Percentiles rank a stretch among this genome's conserved stretches.
Evolutionary conservation across 2,888 invertebrate genomes (phyloP).

Genomic region (Drosophila tanythrix): DNA sequence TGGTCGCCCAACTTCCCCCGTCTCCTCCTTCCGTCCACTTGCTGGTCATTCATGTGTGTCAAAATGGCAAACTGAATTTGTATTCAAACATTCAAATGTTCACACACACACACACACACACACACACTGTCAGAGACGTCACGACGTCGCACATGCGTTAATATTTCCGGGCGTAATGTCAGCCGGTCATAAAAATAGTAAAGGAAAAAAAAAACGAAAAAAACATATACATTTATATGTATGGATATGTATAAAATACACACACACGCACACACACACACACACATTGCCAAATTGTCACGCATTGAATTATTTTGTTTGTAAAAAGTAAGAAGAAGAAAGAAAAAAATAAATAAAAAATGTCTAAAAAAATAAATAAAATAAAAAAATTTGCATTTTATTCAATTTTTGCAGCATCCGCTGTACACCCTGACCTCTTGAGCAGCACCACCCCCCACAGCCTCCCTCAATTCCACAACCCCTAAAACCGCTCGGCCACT

Average conservation of each 20-base stretch:
- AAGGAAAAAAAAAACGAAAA: conserved; percentile 36
- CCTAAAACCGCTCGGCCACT: conserved; percentile 45
- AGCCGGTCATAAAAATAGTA: conserved; percentile 60
- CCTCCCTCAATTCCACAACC: background rate
- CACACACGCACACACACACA: conserved; percentile 11
- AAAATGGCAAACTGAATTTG: conserved; percentile 79
- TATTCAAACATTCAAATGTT: conserved; percentile 75
- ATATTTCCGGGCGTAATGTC: conserved; percentile 75
- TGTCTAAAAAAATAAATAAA: conserved; percentile 38
- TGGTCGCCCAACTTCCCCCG: conserved; percentile 5
- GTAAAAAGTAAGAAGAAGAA: conserved; percentile 28
- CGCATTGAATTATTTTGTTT: conserved; percentile 79
- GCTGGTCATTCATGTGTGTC: conserved; percentile 79
- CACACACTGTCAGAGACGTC: conserved; percentile 15
- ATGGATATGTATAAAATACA: conserved; percentile 13
- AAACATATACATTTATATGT: conserved; percentile 24
- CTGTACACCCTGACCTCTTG: conserved; percentile 1
- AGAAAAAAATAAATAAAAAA: conserved; percentile 19
- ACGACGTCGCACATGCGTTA: conserved; percentile 73
- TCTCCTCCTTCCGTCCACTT: conserved; percentile 35
- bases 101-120: conserved; percentile 38
- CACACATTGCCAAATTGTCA: conserved; percentile 70
- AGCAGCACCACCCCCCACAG: background rate
- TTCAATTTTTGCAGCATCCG: conserved; percentile 76
- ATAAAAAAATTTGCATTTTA: conserved; percentile 82